These are phyloP conservation scores for Lagocephalus sceleratus DNA, from an alignment of 2,797 vertebrate genomes.

Conservation along the genomic window DNA sequence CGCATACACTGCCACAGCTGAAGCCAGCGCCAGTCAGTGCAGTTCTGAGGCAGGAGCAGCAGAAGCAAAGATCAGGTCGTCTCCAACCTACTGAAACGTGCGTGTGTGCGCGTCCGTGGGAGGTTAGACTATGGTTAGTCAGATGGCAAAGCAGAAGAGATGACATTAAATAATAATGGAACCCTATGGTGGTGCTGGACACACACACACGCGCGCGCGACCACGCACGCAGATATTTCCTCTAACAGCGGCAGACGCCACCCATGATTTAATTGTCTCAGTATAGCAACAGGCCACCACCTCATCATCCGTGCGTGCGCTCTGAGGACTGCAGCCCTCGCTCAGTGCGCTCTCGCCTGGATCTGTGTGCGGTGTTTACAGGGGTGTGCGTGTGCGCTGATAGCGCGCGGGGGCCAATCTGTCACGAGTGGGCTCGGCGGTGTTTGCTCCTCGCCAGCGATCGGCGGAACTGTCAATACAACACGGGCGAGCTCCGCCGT, in stretches of 20 bases:
- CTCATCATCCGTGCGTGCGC: slow-evolving; percentile 31
- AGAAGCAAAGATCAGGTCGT: slow-evolving; percentile 6
- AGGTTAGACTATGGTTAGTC: slow-evolving; percentile 41
- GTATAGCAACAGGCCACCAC: slow-evolving; percentile 36
- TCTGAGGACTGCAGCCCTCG: slow-evolving; percentile 23
- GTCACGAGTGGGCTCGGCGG: neutral
- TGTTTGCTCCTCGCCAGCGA: slow-evolving; percentile 68
- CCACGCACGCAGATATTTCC: slow-evolving; percentile 32
- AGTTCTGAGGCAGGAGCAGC: slow-evolving; percentile 30
- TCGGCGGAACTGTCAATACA: slow-evolving; percentile 74
- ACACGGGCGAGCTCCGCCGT: slow-evolving; percentile 53
- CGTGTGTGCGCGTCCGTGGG: slow-evolving; percentile 19
- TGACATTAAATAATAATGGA: slow-evolving; percentile 63
- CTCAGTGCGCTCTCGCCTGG: slow-evolving; percentile 43
- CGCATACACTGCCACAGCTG: neutral
- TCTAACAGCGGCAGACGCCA: slow-evolving; percentile 54
- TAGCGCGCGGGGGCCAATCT: slow-evolving; percentile 31
- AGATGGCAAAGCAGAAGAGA: slow-evolving; percentile 62
- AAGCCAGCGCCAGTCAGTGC: slow-evolving; percentile 5
- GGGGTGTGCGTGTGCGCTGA: no score
- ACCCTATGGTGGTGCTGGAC: slow-evolving; percentile 58
- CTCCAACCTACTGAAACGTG: neutral
- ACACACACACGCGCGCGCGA: slow-evolving; percentile 9
- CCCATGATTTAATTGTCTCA: slow-evolving; percentile 48
- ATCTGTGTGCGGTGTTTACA: slow-evolving; percentile 9